Evolutionary conservation across 2,113 vertebrate genomes (phyloP).

Genomic region (Rhegmatorhina hoffmannsi): DNA sequence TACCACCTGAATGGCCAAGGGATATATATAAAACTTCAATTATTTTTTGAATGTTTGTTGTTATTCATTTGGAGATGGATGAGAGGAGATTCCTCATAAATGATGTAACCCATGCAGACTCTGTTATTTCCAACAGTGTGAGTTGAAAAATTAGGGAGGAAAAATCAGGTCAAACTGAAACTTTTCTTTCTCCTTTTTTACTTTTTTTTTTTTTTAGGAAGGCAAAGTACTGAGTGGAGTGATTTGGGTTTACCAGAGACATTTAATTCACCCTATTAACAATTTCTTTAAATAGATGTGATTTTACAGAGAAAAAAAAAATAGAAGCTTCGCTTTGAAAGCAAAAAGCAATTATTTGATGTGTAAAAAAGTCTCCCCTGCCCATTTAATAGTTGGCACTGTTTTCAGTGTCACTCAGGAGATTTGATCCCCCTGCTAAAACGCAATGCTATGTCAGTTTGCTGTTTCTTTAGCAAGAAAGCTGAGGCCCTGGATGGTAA

Average conservation of each 20-base stretch:
- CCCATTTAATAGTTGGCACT: not conserved
- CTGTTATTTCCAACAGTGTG: constrained; percentile 61
- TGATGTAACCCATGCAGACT: constrained; percentile 64
- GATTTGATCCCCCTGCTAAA: not conserved
- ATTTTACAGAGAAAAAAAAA: not conserved
- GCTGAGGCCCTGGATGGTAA: rapidly evolving
- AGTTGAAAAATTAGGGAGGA: constrained; percentile 65
- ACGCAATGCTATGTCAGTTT: not conserved
- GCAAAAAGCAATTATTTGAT: not conserved
- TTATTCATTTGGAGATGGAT: constrained; percentile 67
- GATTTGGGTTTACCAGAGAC: not conserved
- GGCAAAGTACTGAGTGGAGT: not conserved
- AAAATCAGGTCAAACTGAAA: constrained; percentile 65
- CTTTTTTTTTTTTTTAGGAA: constrained; percentile 16
- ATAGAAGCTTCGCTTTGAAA: not conserved
- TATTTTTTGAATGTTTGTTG: constrained; percentile 66
- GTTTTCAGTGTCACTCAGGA: not conserved
- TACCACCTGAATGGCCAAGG: constrained; percentile 71
- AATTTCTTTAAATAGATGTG: not conserved
- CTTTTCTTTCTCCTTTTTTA: not conserved
- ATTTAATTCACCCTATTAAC: not conserved
- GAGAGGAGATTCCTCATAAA: constrained; percentile 62
- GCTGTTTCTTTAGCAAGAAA: not conserved
- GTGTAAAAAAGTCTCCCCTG: not conserved
- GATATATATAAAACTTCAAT: constrained; percentile 73